Evolutionary conservation across 2,113 vertebrate species (phyloP), one percentile per base, ranked within the genome.

Genomic region (Laticauda colubrina): DNA sequence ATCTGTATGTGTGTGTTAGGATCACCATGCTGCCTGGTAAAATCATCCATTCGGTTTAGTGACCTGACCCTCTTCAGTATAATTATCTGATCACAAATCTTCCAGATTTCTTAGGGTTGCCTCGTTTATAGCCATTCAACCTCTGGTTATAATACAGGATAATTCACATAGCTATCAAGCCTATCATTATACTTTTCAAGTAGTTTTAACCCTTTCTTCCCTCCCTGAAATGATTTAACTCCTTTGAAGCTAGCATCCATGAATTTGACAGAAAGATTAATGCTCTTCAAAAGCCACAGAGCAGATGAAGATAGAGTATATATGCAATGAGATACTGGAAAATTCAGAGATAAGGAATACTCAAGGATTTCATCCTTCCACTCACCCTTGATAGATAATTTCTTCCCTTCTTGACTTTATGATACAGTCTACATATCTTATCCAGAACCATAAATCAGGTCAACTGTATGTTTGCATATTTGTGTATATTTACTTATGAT

Each of bases 11-110:
- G 29, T 48, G 0, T 0, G 75, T 87, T 95, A 89, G 92, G 93
- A 95, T 94, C 81, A 92, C 64, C 90, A 89, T 43, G 61, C 87
- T 96, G 89, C 29, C 94, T 4, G 90, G 75, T 91, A 91, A 92
- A 95, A 94, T 94, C 89, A 93, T 45, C 93, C 86, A 54, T 95
- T 92, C 93, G 86, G 94, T 94, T 93, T 75, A 43, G 92, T 90
- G 94, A 95, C 94, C 12, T 34, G 94, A 90, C 57, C 90, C 29
- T 87, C 87, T 95, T 92, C 92, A 85, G 94, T 91, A 91, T 94
- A 96, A 97, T 95, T 95, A 95, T 91, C 34, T 93, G 54, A 91
- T n/a, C 53, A 91, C 94, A 95, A 95, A 94, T 92, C 81, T 87
- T 64, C 53, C 45, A 90, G 81, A 94, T 95, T 88, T 88, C 39